phyloP scores from a whole-genome alignment of 2,888 invertebrate genomes.

The Tanypteryx hageni region DNA sequence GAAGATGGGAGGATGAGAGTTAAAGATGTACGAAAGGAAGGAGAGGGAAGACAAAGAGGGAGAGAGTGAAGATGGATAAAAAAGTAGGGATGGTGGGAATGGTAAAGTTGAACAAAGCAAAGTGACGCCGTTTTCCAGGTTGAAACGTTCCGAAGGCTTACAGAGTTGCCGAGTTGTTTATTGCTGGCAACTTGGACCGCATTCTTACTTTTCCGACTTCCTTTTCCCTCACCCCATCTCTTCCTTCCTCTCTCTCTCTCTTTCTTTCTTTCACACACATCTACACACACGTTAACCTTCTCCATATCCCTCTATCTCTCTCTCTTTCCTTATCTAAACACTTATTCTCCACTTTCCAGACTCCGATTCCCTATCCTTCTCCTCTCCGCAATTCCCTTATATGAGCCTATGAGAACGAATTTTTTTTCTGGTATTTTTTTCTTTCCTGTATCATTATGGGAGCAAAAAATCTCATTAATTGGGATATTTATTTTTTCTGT shows the following conservation, averaged over 20 bases:
- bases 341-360: not conserved
- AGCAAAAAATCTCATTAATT: too few relatives aligned
- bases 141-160: not conserved
- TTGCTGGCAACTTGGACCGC: not conserved
- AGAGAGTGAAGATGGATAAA: not conserved
- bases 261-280: not conserved
- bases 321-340: not conserved
- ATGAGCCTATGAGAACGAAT: too few relatives aligned
- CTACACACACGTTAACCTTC: not conserved
- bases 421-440: too few relatives aligned
- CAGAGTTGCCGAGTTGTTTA: not conserved
- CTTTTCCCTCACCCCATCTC: not conserved
- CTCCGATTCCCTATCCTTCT: too few relatives aligned
- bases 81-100: too few relatives aligned
- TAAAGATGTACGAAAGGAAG: not conserved
- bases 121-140: slow-evolving; percentile 35
- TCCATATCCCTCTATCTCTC: slow-evolving; percentile 11
- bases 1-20: not conserved
- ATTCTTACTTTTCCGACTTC: slow-evolving; percentile 6
- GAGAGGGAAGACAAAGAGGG: not conserved
- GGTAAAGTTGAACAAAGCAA: not conserved
- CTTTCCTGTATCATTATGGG: too few relatives aligned
- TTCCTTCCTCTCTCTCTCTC: not conserved
- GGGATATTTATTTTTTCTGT: too few relatives aligned
- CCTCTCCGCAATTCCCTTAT: too few relatives aligned